Conservation (phyloP, 2,113 vertebrate species). For the Varanus salvator region DNA sequence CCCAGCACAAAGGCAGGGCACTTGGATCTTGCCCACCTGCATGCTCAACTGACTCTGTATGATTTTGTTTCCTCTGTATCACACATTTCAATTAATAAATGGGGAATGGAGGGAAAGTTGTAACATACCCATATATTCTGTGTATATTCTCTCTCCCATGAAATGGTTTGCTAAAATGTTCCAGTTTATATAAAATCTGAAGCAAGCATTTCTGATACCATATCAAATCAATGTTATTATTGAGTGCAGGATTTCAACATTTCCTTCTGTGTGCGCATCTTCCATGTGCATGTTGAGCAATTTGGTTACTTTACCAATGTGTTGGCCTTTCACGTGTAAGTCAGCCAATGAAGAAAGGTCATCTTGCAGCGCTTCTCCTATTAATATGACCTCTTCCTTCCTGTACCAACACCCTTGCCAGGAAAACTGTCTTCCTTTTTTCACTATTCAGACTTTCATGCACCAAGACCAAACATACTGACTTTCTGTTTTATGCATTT, state of each 20-base stretch:
- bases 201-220: neutral
- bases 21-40: neutral
- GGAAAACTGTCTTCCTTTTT: neutral
- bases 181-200: neutral
- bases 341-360: neutral
- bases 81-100: neutral
- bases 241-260: neutral
- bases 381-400: neutral
- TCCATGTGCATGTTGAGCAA: neutral
- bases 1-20: neutral
- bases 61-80: neutral
- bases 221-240: neutral
- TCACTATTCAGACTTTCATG: neutral
- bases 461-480: neutral
- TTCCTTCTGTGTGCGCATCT: neutral
- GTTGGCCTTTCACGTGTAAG: neutral
- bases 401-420: neutral
- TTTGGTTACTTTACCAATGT: neutral
- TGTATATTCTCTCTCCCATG: too few relatives aligned
- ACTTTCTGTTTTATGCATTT: neutral
- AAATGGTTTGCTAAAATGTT: too few relatives aligned
- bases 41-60: neutral
- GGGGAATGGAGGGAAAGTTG: neutral
- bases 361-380: neutral
- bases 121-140: neutral